Percentiles rank a stretch among this genome's conserved stretches.
Conservation (phyloP, 2,797 vertebrate genomes). For the Graptemys geographica region DNA sequence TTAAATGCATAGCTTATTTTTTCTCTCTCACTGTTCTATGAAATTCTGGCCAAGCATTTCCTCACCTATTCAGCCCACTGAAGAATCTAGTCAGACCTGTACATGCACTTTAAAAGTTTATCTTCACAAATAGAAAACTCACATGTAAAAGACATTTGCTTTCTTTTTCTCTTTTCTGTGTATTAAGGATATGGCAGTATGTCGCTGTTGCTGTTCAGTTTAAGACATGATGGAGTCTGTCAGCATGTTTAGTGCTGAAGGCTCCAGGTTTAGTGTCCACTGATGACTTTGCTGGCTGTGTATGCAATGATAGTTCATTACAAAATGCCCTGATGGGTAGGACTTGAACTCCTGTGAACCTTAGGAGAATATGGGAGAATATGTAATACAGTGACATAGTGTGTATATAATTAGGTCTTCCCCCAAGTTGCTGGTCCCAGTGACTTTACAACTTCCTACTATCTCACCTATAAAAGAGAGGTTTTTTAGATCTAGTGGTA, state of each 20-base stretch:
- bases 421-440: not conserved
- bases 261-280: not conserved
- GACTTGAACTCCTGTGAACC: not conserved
- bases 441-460: not conserved
- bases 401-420: not conserved
- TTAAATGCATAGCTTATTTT: not conserved
- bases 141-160: not conserved
- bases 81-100: slow-evolving; percentile 32
- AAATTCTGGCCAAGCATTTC: slow-evolving; percentile 24
- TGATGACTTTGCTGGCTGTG: not conserved
- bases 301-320: too few relatives aligned
- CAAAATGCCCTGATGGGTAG: not conserved
- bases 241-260: not conserved
- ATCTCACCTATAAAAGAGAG: not conserved
- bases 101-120: not conserved
- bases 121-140: slow-evolving; percentile 19
- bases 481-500: not conserved
- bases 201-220: not conserved
- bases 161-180: not conserved
- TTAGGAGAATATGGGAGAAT: not conserved
- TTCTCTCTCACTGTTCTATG: slow-evolving; percentile 28
- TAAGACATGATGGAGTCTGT: not conserved
- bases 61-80: slow-evolving; percentile 36
- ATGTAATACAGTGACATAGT: not conserved
- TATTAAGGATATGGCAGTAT: not conserved